Percentiles rank a stretch among this genome's conserved stretches.
Evolutionary conservation across 2,888 invertebrate genomes (phyloP).

Genomic region (Penaeus monodon): DNA sequence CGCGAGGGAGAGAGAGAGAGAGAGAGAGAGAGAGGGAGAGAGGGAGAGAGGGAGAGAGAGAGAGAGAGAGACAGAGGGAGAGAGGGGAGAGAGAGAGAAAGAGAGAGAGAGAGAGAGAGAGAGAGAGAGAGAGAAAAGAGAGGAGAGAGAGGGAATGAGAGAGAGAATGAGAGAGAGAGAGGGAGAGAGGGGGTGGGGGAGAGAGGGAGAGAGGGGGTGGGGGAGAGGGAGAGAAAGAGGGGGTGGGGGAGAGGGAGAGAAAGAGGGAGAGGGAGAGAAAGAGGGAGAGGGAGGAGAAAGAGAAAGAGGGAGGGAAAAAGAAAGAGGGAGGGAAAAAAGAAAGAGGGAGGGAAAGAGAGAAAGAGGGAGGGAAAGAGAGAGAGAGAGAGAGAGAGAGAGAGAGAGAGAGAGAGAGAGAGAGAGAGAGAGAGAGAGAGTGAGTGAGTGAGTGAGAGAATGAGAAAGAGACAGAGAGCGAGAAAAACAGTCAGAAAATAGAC

Average conservation of each 20-base stretch:
- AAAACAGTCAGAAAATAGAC: too few species aligned
- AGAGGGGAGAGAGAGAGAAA: neutral
- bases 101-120: neutral
- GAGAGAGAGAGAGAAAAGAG: neutral
- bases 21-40: neutral
- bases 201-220: too few species aligned
- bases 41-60: conserved; percentile 10
- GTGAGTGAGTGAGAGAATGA: too few species aligned
- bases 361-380: too few species aligned
- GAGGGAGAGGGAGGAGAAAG: neutral
- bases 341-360: too few species aligned
- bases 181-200: too few species aligned
- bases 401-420: too few species aligned
- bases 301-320: neutral
- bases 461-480: too few species aligned
- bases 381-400: too few species aligned
- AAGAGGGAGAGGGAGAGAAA: neutral
- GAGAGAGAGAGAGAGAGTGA: too few species aligned
- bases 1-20: neutral
- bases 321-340: neutral
- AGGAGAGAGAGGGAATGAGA: neutral
- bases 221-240: too few species aligned
- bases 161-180: neutral
- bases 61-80: neutral
- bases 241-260: too few species aligned